phyloP scores from a whole-genome alignment of 2,113 vertebrate species.

The Pelobates fuscus region DNA sequence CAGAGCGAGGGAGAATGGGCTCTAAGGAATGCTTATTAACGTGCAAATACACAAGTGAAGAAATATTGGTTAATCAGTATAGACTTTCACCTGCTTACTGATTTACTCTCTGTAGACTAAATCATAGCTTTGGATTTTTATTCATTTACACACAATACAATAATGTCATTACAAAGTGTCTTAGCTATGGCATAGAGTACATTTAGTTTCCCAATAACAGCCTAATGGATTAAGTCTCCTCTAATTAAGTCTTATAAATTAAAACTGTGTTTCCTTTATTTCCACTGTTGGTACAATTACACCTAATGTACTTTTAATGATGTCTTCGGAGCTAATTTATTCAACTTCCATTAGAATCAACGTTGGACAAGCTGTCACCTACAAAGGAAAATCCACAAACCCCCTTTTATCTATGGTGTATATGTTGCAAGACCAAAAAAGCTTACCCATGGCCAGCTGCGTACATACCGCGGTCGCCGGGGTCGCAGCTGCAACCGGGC shows the following conservation, averaged over 20 bases:
- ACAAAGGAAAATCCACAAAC: constrained; percentile 53
- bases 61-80: too few species aligned
- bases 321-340: constrained; percentile 71
- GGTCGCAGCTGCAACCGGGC: too few species aligned
- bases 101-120: too few species aligned
- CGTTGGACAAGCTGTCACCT: constrained; percentile 56
- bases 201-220: constrained; percentile 50
- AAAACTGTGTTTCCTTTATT: constrained; percentile 58
- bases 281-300: constrained; percentile 72
- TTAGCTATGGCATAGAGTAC: constrained; percentile 54
- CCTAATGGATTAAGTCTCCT: not conserved
- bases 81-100: too few species aligned
- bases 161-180: not conserved
- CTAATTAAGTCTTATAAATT: constrained; percentile 70
- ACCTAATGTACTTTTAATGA: constrained; percentile 77
- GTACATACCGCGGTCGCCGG: too few species aligned
- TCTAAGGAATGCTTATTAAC: too few species aligned
- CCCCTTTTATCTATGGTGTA: constrained; percentile 37
- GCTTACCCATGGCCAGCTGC: too few species aligned
- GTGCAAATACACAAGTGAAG: too few species aligned
- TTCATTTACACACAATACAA: not conserved
- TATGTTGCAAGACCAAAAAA: too few species aligned
- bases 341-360: constrained; percentile 71
- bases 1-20: too few species aligned
- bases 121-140: not conserved